Conservation (phyloP, 2,113 vertebrate genomes). For the Furnarius figulus region DNA sequence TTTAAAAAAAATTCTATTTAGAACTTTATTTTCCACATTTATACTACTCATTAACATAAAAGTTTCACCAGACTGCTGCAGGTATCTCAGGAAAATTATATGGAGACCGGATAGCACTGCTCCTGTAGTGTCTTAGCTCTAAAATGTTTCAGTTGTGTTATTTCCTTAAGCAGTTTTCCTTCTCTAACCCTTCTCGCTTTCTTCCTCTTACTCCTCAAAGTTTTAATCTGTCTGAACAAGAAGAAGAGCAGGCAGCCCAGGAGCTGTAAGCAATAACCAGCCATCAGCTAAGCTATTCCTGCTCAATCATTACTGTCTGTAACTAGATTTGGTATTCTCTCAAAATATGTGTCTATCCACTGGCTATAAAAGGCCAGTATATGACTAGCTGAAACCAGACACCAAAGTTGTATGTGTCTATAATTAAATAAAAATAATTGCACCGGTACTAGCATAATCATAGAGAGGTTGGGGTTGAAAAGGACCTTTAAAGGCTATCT, state of each 20-base stretch:
- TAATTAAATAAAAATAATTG: not conserved
- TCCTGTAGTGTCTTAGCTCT: not conserved
- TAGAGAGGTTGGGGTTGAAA: not conserved
- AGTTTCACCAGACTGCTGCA: not conserved
- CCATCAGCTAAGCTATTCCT: not conserved
- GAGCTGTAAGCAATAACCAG: not conserved
- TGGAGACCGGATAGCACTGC: fast-evolving
- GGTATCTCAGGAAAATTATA: not conserved
- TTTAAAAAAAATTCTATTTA: not conserved
- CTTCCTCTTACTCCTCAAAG: not conserved
- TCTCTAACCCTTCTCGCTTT: not conserved
- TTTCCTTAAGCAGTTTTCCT: not conserved
- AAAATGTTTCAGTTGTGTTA: not conserved
- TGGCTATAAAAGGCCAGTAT: not conserved
- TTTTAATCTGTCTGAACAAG: not conserved
- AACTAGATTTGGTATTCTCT: not conserved
- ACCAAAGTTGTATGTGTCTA: not conserved
- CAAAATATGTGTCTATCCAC: not conserved
- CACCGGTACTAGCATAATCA: fast-evolving
- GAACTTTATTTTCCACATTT: not conserved
- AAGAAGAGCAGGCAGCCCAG: not conserved
- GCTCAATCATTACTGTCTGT: not conserved
- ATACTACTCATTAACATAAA: not conserved
- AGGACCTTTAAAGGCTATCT: not conserved
- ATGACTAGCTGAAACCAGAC: not conserved